These are phyloP conservation scores for Brachyistius frenatus DNA, from an alignment of 2,113 vertebrate genomes.

Conservation along the genomic window DNA sequence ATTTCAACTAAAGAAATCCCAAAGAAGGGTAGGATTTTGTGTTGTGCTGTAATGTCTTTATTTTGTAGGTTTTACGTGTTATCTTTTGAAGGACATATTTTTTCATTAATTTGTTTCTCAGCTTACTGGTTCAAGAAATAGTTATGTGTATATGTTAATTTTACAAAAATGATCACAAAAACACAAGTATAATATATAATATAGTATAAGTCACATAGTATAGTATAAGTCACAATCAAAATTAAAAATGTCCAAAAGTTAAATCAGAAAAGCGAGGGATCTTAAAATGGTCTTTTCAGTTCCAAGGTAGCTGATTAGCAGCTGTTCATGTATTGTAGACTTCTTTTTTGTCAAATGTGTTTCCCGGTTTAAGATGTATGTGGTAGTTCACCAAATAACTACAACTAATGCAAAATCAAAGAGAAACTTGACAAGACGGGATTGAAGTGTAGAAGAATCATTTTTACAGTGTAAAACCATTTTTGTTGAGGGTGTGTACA, in stretches of 20 bases:
- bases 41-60: too few relatives aligned
- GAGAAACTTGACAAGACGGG: neutral
- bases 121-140: too few relatives aligned
- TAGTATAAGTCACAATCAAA: neutral
- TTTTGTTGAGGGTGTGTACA: constrained; percentile 51
- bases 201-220: neutral
- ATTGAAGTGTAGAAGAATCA: neutral
- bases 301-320: too few relatives aligned
- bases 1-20: neutral
- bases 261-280: neutral
- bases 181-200: neutral
- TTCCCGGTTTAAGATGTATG: too few relatives aligned
- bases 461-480: neutral
- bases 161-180: neutral
- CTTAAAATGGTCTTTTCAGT: too few relatives aligned
- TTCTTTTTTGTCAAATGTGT: neutral
- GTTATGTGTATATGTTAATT: neutral
- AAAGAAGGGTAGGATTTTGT: neutral
- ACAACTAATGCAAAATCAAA: neutral
- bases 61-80: too few relatives aligned
- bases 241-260: neutral
- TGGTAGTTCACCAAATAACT: neutral
- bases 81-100: too few relatives aligned
- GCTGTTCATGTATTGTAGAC: neutral
- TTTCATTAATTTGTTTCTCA: too few relatives aligned